These are phyloP conservation scores for Ploceus nigricollis DNA, from an alignment of 2,113 vertebrate genomes.

Conservation along the genomic window DNA sequence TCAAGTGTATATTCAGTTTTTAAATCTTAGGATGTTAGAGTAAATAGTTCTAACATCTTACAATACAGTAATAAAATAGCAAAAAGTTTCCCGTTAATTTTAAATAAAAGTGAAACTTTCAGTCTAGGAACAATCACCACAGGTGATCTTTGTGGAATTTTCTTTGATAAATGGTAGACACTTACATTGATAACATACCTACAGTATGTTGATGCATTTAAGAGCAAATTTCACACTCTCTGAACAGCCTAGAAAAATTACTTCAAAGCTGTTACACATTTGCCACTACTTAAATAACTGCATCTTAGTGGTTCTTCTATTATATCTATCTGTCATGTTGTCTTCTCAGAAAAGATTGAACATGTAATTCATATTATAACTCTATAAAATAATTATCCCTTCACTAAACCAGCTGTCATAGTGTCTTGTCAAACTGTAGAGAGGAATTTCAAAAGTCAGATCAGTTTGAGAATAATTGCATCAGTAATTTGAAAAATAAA, in stretches of 20 bases:
- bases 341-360: neutral
- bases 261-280: neutral
- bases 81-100: neutral
- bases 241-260: neutral
- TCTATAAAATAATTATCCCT: neutral
- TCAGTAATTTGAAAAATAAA: neutral
- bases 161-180: neutral
- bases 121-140: neutral
- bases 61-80: neutral
- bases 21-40: neutral
- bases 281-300: neutral
- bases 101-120: neutral
- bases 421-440: neutral
- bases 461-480: neutral
- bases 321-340: neutral
- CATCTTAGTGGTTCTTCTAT: neutral
- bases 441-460: neutral
- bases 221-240: neutral
- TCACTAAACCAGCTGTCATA: neutral
- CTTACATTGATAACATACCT: neutral
- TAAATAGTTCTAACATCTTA: neutral
- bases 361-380: neutral
- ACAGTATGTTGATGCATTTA: neutral
- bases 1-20: neutral
- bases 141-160: neutral